A percentile compares a stretch with the other conserved stretches of the same genome.
These are phyloP conservation scores for Drosophila mercatorum DNA, from an alignment of 2,888 invertebrate genomes.

Conservation along the genomic window DNA sequence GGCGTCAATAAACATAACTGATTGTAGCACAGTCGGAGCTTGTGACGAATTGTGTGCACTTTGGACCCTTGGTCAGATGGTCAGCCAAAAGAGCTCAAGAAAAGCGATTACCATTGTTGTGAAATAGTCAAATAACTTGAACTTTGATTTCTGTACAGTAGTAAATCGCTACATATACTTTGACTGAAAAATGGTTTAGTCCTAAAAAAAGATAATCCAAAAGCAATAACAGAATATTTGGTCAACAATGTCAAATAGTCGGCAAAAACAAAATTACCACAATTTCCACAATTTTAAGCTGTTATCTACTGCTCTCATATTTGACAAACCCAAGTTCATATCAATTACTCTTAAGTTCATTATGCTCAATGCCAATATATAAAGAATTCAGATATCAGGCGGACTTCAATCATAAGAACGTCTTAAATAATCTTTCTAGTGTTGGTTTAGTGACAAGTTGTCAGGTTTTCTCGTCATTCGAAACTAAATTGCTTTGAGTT, in stretches of 20 bases:
- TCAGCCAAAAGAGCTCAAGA: background rate
- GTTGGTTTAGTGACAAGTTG: slow-evolving; percentile 12
- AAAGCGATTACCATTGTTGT: slow-evolving; percentile 25
- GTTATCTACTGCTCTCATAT: background rate
- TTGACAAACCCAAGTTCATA: slow-evolving; percentile 8
- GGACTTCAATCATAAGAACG: background rate
- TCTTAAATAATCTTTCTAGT: background rate
- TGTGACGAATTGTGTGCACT: slow-evolving; percentile 22
- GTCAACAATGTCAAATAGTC: background rate
- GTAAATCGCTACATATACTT: background rate
- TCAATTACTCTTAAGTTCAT: slow-evolving; percentile 8
- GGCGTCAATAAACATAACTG: slow-evolving; percentile 48
- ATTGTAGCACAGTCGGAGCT: slow-evolving; percentile 30
- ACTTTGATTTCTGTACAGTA: background rate
- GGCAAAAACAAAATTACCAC: background rate
- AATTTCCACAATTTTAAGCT: background rate
- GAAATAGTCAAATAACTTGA: slow-evolving; percentile 28
- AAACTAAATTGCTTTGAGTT: too few species aligned
- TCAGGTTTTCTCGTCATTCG: background rate
- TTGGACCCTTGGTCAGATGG: slow-evolving; percentile 16
- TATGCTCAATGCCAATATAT: background rate
- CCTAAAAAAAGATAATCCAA: background rate
- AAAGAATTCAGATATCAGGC: background rate
- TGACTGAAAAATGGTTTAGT: background rate
- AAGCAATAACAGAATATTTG: background rate